Evolutionary conservation across 2,797 vertebrate species (phyloP), one percentile per base, ranked within the genome.

Genomic region (Anguilla marmorata): DNA sequence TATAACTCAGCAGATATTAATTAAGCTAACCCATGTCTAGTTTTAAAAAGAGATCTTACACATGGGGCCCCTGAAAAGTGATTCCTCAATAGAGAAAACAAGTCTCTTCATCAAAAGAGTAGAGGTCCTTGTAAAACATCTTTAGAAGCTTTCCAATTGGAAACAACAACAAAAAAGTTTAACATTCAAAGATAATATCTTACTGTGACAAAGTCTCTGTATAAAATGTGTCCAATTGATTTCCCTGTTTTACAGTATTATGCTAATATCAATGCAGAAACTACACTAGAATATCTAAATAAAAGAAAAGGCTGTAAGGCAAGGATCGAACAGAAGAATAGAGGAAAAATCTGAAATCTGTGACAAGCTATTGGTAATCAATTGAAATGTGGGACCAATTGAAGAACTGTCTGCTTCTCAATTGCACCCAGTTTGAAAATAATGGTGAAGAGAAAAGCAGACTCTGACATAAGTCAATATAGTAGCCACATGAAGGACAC

Each of bases 341-440:
- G 95, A 94, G 93, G 94, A 93, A 97, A 95, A 95, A 94, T 97
- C 93, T 94, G 96, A 97, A 97, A 97, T 97, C 96, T 92, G 93
- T 95, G 96, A 96, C 96, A 94, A 94, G 93, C 93, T 98, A 99
- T 98, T 97, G 98, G 96, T 97, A 99, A 99, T 99, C 98, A 99
- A 98, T 99, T 94, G 96, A 95, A 96, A 97, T 97, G 96, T 92
- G 95, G 94, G 92, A 93, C 95, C 95, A 96, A 98, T 98, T 97
- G 97, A 98, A 97, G 97, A 99, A 96, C 98, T 98, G 97, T 98
- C 98, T 95, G 96, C 96, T 97, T 97, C 97, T 98, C 97, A 97
- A 98, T 98, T 98, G 97, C 96, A 95, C 96, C 96, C 96, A 96
- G 96, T 97, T 98, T 97, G 97, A 98, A 98, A 98, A 98, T 98